These are phyloP conservation scores for Polyergus mexicanus DNA, from an alignment of 1,140 invertebrate genomes.

Conservation along the genomic window DNA sequence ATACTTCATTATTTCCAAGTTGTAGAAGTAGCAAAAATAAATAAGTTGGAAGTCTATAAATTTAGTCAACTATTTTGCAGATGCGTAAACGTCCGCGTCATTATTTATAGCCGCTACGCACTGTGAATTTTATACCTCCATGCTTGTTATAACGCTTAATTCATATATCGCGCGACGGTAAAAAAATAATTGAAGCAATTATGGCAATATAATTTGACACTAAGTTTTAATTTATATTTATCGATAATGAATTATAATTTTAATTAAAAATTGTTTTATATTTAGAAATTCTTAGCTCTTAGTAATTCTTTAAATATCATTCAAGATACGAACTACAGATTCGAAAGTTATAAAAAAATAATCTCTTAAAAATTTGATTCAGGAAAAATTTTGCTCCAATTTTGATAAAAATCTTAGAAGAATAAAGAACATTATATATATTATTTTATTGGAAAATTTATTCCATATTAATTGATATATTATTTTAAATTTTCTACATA, in stretches of 20 bases:
- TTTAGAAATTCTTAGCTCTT: not conserved
- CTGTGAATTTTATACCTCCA: conserved; percentile 16
- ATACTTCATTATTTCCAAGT: conserved; percentile 9
- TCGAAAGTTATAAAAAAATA: not conserved
- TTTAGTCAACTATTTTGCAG: not conserved
- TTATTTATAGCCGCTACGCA: conserved; percentile 34
- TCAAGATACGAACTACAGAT: not conserved
- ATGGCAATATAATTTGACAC: not conserved
- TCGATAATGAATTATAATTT: not conserved
- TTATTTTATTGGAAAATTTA: conserved; percentile 2
- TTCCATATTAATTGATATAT: not conserved
- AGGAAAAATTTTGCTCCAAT: not conserved
- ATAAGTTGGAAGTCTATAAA: conserved; percentile 24
- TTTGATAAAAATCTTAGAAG: not conserved
- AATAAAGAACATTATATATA: not conserved
- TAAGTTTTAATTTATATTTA: not conserved
- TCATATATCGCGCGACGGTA: not conserved
- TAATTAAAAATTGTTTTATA: not conserved
- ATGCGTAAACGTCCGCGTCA: not conserved
- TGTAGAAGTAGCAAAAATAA: not conserved
- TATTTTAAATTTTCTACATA: not conserved
- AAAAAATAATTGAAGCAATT: conserved; percentile 12
- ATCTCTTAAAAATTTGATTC: not conserved
- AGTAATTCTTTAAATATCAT: not conserved
- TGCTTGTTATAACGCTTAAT: not conserved